Conservation (phyloP, 2,113 vertebrate species). For the Bostrychus sinensis region DNA sequence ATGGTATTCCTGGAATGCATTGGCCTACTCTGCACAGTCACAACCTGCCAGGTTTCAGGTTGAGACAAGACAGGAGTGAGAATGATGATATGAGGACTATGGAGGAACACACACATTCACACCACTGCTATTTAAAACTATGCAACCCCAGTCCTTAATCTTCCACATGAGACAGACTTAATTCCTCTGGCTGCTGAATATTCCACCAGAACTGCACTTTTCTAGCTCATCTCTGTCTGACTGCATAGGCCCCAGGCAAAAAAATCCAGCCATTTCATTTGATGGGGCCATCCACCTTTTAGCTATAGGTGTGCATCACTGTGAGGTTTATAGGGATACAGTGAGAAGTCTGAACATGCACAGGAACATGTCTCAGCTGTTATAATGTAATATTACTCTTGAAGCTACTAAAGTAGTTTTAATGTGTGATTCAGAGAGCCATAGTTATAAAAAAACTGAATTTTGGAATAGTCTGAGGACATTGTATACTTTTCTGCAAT, state of each 20-base stretch:
- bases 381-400: neutral
- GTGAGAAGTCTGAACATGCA: slow-evolving; percentile 39
- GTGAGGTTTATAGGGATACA: slow-evolving; percentile 28
- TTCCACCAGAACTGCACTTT: slow-evolving; percentile 53
- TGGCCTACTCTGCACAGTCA: slow-evolving; percentile 67
- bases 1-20: slow-evolving; percentile 81
- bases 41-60: slow-evolving; percentile 80
- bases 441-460: neutral
- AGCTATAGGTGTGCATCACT: slow-evolving; percentile 40
- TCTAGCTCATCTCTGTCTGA: slow-evolving; percentile 59
- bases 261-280: slow-evolving; percentile 65
- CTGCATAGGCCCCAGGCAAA: slow-evolving; percentile 45
- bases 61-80: slow-evolving; percentile 76
- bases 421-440: neutral
- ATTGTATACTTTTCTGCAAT: too few species aligned
- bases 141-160: slow-evolving; percentile 25
- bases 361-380: neutral
- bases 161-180: too few species aligned
- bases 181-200: slow-evolving; percentile 47
- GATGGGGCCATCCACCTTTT: slow-evolving; percentile 31
- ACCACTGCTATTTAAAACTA: neutral
- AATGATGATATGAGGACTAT: slow-evolving; percentile 30
- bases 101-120: slow-evolving; percentile 11
- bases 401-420: neutral
- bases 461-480: too few species aligned